Percentiles rank a stretch among this genome's conserved stretches.
phyloP scores from a whole-genome alignment of 2,888 invertebrate genomes.

The Sacculina carcini region DNA sequence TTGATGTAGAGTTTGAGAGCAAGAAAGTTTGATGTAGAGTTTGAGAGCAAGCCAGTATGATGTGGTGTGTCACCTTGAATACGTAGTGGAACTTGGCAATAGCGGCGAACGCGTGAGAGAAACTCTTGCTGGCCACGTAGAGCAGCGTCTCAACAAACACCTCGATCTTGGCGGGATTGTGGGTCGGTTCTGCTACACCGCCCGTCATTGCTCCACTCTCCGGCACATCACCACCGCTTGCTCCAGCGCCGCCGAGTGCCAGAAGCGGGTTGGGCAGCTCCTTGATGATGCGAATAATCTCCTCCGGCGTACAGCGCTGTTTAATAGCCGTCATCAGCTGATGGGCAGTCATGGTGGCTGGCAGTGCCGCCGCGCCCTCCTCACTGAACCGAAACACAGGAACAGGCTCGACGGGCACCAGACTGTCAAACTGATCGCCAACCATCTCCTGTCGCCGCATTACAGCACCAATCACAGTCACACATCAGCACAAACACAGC shows the following conservation, averaged over 20 bases:
- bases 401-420: constrained; percentile 60
- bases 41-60: background rate
- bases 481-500: too few relatives aligned
- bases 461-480: too few relatives aligned
- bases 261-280: constrained; percentile 61
- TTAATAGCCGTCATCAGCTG: constrained; percentile 62
- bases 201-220: too few relatives aligned
- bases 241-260: constrained; percentile 60
- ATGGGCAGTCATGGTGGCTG: constrained; percentile 34
- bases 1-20: too few relatives aligned
- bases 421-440: constrained; percentile 53
- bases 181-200: constrained; percentile 33
- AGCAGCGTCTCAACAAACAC: constrained; percentile 87
- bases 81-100: constrained; percentile 84
- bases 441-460: constrained; percentile 80
- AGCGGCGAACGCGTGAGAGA: constrained; percentile 96
- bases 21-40: too few relatives aligned
- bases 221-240: constrained; percentile 31
- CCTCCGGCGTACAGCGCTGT: constrained; percentile 67
- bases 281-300: constrained; percentile 57
- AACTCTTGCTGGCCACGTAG: constrained; percentile 81
- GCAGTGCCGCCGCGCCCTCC: constrained; percentile 11
- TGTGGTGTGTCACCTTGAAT: constrained; percentile 36
- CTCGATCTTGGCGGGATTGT: constrained; percentile 81
- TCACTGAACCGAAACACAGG: constrained; percentile 34